Evolutionary conservation across 2,113 vertebrate species (phyloP), one percentile per base, ranked within the genome.

Genomic region (Pedionomus torquatus): DNA sequence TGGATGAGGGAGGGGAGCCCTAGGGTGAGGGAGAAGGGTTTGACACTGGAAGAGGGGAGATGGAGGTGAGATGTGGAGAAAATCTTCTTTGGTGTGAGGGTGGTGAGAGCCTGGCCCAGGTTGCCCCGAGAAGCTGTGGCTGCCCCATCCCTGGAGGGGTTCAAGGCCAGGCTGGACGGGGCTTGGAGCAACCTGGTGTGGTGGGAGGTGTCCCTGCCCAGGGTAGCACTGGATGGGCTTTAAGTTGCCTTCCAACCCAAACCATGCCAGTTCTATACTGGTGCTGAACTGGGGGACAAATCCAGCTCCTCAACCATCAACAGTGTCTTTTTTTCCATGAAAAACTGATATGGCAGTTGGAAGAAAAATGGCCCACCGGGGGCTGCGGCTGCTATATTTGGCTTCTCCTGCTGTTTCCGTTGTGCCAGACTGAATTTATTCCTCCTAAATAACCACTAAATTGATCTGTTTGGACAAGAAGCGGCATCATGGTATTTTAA

Each of bases 371-470:
- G 64, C 28, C 33, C 46, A 46, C 54, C 44, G 55, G 52, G 79
- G 55, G 33, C 60, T 70, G 41, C 60, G 9, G 23, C 49, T 41
- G 60, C 94, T 97, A 91, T 95, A 97, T 94, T 96, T 71, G 77
- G 83, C n/a, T 51, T 58, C 87, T 89, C 87, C 94, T 90, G 92
- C 95, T 55, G 60, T 18, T 43, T 61, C 82, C 66, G 26, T 87
- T 55, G 44, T 82, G 96, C 84, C 90, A 93, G 86, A 66, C 71
- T 24, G 17, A 86, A 81, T 85, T 78, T 75, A 60, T 75, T 79
- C 26, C 92, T 44, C 6, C 35, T 54, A 65, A 87, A 68, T 80
- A 95, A 64, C 72, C 85, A 93, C 81, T 93, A 89, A 78, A 76
- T 52, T 33, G 93, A 41, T 78, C 69, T 66, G 81, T 71, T 54